Base-by-base conservation (phyloP, 1,140 invertebrate species). In the Brachionus paranguensis region DNA sequence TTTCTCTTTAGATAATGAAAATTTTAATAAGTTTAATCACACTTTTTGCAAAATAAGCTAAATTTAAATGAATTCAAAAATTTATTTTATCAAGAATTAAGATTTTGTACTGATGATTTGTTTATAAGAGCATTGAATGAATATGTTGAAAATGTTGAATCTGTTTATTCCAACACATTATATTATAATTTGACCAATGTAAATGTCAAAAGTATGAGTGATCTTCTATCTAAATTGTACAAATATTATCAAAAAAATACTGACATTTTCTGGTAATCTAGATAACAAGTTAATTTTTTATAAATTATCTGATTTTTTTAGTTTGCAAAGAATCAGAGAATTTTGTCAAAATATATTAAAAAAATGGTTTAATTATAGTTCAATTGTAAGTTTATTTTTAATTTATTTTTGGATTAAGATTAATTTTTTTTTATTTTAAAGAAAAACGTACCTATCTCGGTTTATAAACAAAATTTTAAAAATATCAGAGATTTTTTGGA, bases 381-480 rank as follows among this genome's bases (percentile, higher is more conserved):
- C 33, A 27, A 50, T 37, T 7, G 72, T 76, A 76, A 76, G n/a
- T 41, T 70, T 7, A 6, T 7, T 70, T 29, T 41, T 6, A 6
- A 47, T 47, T 47, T 14, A 5, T 47, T 47, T 47, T n/a, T 70
- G 2, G 29, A 41, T 29, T 14, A 70, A 29, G 17, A 70, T 33
- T 33, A 24, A 68, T 29, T 43, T 41, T 17, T 17, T 14, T 43
- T 43, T 43, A 17, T 74, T 74, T 47, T 27, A 8, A 17, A 76
- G 72, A 76, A 76, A 76, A 50, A 50, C 33, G 11, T n/a, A 10
- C 47, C 27, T 6, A 53, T 47, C 27, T 76, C 47, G 12, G 41
- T 50, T 17, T 50, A 27, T 10, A 76, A 50, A 29, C 17, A 47
- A 76, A 76, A 76, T 76, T 76, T 76, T 14, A 47, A 76, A 76